Base-by-base conservation (phyloP, 2,797 vertebrate genomes). In the Aulostomus chinensis region DNA sequence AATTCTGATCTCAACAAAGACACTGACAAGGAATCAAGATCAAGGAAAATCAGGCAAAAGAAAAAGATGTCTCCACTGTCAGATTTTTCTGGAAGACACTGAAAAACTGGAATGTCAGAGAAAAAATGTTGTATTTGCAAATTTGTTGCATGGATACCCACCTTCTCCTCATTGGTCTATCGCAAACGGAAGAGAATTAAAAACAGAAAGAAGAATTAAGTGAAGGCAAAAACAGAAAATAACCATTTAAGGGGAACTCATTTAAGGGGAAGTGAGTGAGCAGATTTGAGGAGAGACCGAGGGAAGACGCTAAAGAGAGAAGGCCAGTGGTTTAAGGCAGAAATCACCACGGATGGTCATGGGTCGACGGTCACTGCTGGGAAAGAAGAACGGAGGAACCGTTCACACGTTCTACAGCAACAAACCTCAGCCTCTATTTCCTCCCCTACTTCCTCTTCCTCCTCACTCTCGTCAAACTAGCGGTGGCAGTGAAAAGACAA, bases 391-490 rank as follows among this genome's bases (percentile, higher is more conserved):
- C 13, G 42, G 18, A 56, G 36, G 28, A 26, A 34, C 2, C 1
- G 6, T 4, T 9, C 11, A 21, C 49, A 62, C n/a, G 55, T 58
- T 6, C 14, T 2, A 54, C 50, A 5, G 7, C 13, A 67, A 88
- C 87, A 84, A 88, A 90, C 86, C 89, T 87, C 75, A 49, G 59
- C 49, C 70, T 83, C 76, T 48, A 72, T 36, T 47, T 74, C 46
- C 54, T 80, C 72, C 46, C 59, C 69, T 42, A 69, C 55, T 63
- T 75, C 76, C 22, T 61, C 52, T 18, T 86, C 81, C 15, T 84
- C 84, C 57, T 86, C 87, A 76, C 59, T 84, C 51, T 89, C 87
- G 58, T 86, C 81, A 74, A 76, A 76, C 85, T 89, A 61, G 32
- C 37, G 59, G 42, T 53, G 22, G 51, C 52, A 26, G 58, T 56